Percentiles rank a stretch among this genome's conserved stretches.
These are phyloP conservation scores for Schlechtendalia chinensis DNA, from an alignment of 1,140 invertebrate species.

Conservation along the genomic window DNA sequence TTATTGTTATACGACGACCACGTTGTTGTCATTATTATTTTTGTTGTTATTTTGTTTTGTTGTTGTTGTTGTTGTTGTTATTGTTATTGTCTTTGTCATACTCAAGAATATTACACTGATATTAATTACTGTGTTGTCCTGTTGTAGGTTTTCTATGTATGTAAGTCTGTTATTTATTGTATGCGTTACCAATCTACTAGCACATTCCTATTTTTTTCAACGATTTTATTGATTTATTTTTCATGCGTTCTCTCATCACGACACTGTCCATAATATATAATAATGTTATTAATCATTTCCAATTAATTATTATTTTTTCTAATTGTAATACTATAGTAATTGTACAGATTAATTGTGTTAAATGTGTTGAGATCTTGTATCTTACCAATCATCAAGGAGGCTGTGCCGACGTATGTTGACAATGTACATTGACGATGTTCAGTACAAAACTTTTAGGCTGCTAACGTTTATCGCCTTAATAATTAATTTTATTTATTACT, in stretches of 20 bases:
- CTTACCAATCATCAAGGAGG: conserved; percentile 46
- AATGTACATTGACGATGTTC: conserved; percentile 36
- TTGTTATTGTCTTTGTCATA: background rate
- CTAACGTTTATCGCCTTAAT: background rate
- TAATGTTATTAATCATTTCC: conserved; percentile 13
- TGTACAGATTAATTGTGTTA: conserved; percentile 42
- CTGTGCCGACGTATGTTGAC: conserved; percentile 38
- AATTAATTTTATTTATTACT: background rate
- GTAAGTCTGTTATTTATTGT: background rate
- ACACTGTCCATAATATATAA: background rate
- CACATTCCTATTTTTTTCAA: conserved; percentile 45
- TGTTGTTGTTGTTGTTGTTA: conserved; percentile 5
- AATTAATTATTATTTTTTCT: conserved; percentile 28
- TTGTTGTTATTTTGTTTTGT: too few relatives aligned
- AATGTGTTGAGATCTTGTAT: conserved; percentile 28
- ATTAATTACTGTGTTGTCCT: background rate
- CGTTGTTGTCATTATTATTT: background rate
- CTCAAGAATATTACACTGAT: background rate
- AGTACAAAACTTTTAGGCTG: conserved; percentile 21
- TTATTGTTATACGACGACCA: background rate
- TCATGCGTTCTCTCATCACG: background rate
- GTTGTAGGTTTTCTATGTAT: background rate
- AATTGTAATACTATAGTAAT: background rate
- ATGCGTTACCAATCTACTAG: conserved; percentile 19
- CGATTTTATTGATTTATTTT: conserved; percentile 22